phyloP scores from a whole-genome alignment of 2,113 vertebrate genomes.

The Rhabdornis inornatus region DNA sequence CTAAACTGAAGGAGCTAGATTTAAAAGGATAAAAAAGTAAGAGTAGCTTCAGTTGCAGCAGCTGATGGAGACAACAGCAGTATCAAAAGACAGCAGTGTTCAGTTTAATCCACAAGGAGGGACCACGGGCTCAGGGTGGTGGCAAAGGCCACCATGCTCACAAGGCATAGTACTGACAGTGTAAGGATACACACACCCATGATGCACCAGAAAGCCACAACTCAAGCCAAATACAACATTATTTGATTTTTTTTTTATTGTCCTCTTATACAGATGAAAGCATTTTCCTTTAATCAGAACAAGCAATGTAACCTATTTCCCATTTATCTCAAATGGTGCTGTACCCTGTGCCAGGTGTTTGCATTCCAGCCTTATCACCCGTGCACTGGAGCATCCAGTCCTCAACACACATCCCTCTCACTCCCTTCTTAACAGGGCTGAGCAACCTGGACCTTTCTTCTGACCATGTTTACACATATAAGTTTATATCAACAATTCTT shows the following conservation, averaged over 20 bases:
- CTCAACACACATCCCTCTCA: neutral
- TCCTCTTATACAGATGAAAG: neutral
- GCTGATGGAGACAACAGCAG: neutral
- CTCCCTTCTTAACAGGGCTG: neutral
- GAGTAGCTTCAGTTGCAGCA: neutral
- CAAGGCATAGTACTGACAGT: neutral
- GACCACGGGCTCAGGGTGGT: fast-evolving
- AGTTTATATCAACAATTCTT: neutral
- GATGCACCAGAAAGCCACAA: neutral
- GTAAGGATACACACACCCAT: fast-evolving
- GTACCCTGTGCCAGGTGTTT: fast-evolving
- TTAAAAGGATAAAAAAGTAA: neutral
- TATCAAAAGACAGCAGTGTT: neutral
- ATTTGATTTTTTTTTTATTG: neutral
- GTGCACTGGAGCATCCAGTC: neutral
- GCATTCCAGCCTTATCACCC: neutral
- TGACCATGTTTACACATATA: neutral
- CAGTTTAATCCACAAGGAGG: neutral
- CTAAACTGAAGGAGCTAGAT: neutral
- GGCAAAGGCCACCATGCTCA: neutral
- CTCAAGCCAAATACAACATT: neutral
- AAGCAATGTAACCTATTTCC: neutral
- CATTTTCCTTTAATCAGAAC: neutral
- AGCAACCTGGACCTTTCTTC: neutral
- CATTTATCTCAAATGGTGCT: neutral